phyloP scores from a whole-genome alignment of 2,797 vertebrate species.

The Anas georgica region DNA sequence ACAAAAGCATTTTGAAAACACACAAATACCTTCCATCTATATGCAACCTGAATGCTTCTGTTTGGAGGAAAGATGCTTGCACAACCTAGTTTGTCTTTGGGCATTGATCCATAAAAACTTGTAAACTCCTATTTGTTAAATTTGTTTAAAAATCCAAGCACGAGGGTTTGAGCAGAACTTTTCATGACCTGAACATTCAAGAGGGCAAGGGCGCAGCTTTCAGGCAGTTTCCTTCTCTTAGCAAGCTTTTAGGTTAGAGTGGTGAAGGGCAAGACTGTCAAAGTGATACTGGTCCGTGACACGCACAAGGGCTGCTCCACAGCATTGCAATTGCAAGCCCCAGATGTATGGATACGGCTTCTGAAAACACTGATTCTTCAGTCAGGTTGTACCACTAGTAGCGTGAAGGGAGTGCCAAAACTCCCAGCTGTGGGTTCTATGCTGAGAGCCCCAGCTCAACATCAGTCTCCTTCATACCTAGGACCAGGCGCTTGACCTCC shows the following conservation, averaged over 20 bases:
- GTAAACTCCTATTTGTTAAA: slow-evolving; percentile 5
- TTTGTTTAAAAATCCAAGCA: neutral
- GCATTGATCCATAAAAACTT: neutral
- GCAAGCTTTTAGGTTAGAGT: neutral
- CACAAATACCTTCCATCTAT: neutral
- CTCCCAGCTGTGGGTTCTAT: too few species aligned
- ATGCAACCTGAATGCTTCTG: neutral
- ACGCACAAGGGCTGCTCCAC: neutral
- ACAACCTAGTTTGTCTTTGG: neutral
- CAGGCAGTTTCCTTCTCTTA: neutral
- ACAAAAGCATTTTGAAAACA: neutral
- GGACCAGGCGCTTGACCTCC: neutral
- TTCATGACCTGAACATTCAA: slow-evolving; percentile 3
- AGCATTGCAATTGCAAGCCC: neutral
- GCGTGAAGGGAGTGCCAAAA: neutral
- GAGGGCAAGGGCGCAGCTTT: too few species aligned
- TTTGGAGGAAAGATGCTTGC: slow-evolving; percentile 21
- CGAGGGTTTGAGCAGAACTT: slow-evolving; percentile 1
- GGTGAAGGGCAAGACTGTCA: neutral
- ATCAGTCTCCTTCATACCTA: neutral
- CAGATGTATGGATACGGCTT: neutral
- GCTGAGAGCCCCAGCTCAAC: too few species aligned
- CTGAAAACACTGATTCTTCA: neutral
- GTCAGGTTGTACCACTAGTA: neutral
- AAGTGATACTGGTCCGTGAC: neutral